Evolutionary conservation across 2,888 invertebrate genomes (phyloP).

Genomic region (Drosophila setosimentum): DNA sequence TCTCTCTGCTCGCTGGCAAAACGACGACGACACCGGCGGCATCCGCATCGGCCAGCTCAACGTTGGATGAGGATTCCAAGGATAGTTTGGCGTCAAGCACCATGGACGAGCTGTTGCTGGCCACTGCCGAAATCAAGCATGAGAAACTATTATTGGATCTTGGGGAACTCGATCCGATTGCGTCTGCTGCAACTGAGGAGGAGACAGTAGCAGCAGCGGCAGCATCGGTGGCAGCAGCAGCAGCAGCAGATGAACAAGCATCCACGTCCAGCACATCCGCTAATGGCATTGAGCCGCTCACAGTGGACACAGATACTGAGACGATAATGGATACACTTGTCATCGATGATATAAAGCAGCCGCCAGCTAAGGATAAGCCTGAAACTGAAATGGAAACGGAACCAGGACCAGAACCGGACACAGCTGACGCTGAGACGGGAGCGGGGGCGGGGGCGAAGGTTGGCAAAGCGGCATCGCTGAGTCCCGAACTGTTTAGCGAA

Average conservation of each 20-base stretch:
- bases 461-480: constrained; percentile 82
- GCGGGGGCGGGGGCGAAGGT: constrained; percentile 21
- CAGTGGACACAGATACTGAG: constrained; percentile 62
- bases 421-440: constrained; percentile 36
- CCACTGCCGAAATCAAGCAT: constrained; percentile 73
- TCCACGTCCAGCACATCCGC: constrained; percentile 26
- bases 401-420: constrained; percentile 1
- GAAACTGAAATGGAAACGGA: neutral
- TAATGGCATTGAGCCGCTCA: constrained; percentile 69
- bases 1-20: constrained; percentile 42
- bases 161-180: constrained; percentile 34
- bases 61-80: constrained; percentile 82
- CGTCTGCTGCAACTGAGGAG: neutral
- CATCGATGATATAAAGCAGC: neutral
- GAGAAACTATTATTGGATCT: constrained; percentile 75
- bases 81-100: constrained; percentile 81
- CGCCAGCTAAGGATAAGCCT: neutral
- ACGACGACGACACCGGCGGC: constrained; percentile 34
- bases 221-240: neutral
- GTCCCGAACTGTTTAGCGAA: constrained; percentile 84
- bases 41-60: constrained; percentile 44
- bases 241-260: constrained; percentile 1
- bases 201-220: neutral
- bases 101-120: constrained; percentile 77
- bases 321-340: neutral